Conservation (phyloP, 2,113 vertebrate species). For the Silurus glanis region DNA sequence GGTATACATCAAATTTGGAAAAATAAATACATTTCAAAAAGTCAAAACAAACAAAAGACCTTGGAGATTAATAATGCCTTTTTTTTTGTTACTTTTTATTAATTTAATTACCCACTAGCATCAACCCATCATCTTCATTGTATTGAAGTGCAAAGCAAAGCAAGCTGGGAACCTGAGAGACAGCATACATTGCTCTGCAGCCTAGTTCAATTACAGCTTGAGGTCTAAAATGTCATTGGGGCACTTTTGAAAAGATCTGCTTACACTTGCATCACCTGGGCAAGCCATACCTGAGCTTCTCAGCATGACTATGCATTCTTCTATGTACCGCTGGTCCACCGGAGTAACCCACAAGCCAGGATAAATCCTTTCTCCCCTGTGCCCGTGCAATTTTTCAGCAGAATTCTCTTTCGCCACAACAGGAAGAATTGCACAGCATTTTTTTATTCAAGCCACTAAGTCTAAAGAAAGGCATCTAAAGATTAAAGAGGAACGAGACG, state of each 20-base stretch:
- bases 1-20: neutral
- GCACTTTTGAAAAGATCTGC: constrained; percentile 79
- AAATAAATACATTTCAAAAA: neutral
- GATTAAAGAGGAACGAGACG: neutral
- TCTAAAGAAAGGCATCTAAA: neutral
- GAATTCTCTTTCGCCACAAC: neutral
- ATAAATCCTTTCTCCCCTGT: constrained; percentile 22
- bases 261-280: constrained; percentile 62
- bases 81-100: neutral
- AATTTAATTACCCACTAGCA: constrained; percentile 38
- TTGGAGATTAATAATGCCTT: neutral
- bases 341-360: neutral
- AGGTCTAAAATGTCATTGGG: constrained; percentile 76
- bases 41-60: constrained; percentile 16
- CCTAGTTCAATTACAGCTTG: constrained; percentile 79
- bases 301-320: constrained; percentile 49
- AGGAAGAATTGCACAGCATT: neutral
- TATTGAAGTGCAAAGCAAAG: constrained; percentile 21
- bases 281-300: constrained; percentile 32
- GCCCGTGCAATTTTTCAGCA: neutral
- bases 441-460: neutral
- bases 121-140: constrained; percentile 40
- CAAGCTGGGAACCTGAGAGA: constrained; percentile 71
- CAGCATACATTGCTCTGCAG: constrained; percentile 71
- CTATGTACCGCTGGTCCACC: constrained; percentile 10